A percentile compares a stretch with the other conserved stretches of the same genome.
Conservation (phyloP, 2,797 vertebrate species). For the Scyliorhinus canicula region DNA sequence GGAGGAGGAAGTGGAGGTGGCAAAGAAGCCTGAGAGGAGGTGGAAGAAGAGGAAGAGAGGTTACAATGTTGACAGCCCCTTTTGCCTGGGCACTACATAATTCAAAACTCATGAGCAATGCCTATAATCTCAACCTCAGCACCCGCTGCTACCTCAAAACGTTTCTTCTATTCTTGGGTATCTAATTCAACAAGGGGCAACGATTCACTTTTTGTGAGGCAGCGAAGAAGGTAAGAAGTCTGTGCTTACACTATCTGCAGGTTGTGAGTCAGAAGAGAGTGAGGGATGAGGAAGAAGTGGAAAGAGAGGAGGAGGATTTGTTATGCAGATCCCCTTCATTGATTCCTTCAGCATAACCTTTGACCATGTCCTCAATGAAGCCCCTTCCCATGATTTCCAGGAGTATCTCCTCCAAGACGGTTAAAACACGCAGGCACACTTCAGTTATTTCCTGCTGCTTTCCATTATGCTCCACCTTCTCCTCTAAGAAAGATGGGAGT, state of each 20-base stretch:
- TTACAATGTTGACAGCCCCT: neutral
- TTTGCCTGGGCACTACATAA: neutral
- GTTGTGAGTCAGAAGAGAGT: neutral
- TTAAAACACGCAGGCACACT: neutral
- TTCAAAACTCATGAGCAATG: neutral
- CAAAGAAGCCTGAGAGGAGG: neutral
- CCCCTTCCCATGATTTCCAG: neutral
- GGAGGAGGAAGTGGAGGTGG: neutral
- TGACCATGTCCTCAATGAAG: neutral
- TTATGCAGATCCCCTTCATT: neutral
- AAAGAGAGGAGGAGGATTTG: neutral
- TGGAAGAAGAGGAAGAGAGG: neutral
- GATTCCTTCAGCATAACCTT: neutral
- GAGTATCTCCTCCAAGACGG: neutral
- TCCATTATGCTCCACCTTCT: neutral
- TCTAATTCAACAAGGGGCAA: neutral
- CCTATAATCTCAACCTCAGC: neutral
- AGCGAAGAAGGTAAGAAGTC: neutral
- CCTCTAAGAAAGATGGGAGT: neutral
- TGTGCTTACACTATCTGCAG: too few relatives aligned
- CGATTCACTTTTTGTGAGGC: neutral
- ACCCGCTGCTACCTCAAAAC: too few relatives aligned
- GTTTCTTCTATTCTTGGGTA: neutral
- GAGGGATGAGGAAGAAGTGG: too few relatives aligned
- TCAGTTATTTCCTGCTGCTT: neutral